Evolutionary conservation across 2,888 invertebrate genomes (phyloP).

Genomic region (Helobdella robusta): DNA sequence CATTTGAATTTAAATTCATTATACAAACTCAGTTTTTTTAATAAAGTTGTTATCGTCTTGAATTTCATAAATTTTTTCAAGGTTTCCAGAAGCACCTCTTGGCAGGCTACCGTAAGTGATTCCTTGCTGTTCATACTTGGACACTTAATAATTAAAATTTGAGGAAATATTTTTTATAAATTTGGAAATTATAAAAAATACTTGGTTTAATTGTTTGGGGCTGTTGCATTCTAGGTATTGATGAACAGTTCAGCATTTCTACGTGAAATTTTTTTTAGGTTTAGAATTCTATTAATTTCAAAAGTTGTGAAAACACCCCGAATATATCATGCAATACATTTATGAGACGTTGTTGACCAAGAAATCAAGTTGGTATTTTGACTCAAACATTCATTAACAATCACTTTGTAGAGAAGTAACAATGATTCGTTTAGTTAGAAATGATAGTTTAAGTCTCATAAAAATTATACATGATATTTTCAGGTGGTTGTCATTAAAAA

Average conservation of each 20-base stretch:
- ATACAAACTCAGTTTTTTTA: neutral
- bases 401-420: too few species aligned
- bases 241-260: conserved; percentile 9
- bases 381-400: too few species aligned
- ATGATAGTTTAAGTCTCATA: too few species aligned
- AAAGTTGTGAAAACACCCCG: neutral
- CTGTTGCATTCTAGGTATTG: conserved; percentile 16
- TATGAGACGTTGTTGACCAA: too few species aligned
- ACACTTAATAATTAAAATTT: neutral
- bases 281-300: too few species aligned
- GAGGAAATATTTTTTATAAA: neutral
- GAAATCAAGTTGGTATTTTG: too few species aligned
- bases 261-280: neutral
- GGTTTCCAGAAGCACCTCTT: neutral
- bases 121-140: conserved; percentile 6
- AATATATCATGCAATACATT: too few species aligned
- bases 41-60: neutral
- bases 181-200: neutral
- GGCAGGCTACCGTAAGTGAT: conserved; percentile 17
- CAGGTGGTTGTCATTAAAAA: too few species aligned
- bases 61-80: conserved; percentile 10
- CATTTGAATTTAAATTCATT: neutral
- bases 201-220: neutral
- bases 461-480: too few species aligned
- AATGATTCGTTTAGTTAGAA: too few species aligned